Conservation (phyloP, 2,797 vertebrate genomes). For the Taeniopygia guttata region DNA sequence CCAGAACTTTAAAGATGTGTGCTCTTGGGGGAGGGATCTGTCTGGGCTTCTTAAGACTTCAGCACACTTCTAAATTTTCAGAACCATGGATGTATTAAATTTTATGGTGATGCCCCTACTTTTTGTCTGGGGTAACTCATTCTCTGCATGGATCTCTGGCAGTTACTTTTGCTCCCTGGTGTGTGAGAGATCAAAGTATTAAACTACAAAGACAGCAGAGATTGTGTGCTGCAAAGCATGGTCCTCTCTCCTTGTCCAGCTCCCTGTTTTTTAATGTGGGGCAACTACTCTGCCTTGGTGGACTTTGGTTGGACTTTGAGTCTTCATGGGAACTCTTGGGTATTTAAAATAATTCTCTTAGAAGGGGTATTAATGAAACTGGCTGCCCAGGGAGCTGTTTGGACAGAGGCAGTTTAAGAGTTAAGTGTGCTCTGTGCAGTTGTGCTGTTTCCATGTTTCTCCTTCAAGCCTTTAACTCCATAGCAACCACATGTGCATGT, state of each 20-base stretch:
- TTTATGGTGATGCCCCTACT: not conserved
- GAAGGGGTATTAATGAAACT: not conserved
- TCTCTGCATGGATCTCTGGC: not conserved
- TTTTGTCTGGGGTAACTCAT: accelerated
- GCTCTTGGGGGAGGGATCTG: not conserved
- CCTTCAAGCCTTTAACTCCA: constrained; percentile 38
- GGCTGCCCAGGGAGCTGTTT: not conserved
- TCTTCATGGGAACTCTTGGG: not conserved
- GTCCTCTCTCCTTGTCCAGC: not conserved
- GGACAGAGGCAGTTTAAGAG: not conserved
- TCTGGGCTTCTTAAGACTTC: not conserved
- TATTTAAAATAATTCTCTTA: not conserved
- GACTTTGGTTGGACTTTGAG: not conserved
- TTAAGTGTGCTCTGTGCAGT: not conserved
- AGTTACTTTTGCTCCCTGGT: not conserved
- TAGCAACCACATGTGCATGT: constrained; percentile 40
- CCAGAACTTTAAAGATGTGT: not conserved
- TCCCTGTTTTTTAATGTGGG: not conserved
- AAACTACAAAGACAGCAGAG: not conserved
- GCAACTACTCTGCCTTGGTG: not conserved
- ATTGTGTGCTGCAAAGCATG: not conserved
- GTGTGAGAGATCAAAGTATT: not conserved
- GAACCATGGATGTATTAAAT: not conserved
- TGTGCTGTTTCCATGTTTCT: not conserved
- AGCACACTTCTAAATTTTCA: not conserved